Evolutionary conservation across 1,140 invertebrate species (phyloP), one percentile per base, ranked within the genome.

Genomic region (Ceratitis capitata): DNA sequence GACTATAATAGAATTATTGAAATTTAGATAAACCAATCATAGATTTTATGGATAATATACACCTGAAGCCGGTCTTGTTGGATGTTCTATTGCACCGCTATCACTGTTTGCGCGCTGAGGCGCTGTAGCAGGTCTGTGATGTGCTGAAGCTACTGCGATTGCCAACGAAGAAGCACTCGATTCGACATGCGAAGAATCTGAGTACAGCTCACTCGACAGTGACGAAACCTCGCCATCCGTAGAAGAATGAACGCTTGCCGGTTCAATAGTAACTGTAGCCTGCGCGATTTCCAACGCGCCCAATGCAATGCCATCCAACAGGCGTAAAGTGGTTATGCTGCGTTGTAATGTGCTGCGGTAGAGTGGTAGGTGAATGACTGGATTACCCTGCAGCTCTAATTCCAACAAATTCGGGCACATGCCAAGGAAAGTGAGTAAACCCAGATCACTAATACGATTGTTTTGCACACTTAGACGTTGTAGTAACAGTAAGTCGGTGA

Each of bases 361-460:
- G 6, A 91, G 87, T 0, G 87, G 85, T 29, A 88, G 74, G 49
- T 88, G 87, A n/a, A 92, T 89, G 10, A 92, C 90, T 3, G 91
- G 91, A 88, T 93, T 93, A 3, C 91, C 92, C 56, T 88, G 89
- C 1, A 93, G 85, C 64, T 92, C 90, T 6, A 94, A 87, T 85
- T 92, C 89, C 61, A 88, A 86, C 42, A 94, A 87, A 82, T 91
- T 87, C 0, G 89, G 87, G 82, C 93, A 93, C 49, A 93, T 83
- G 0, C 88, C 90, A n/a, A 93, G 85, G 84, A 93, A 92, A 42
- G 89, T 90, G 35, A 93, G 87, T 42, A 91, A 86, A 2, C 88
- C 88, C 51, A 93, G 86, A 64, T 93, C 90, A 58, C 89, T 90
- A 32, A 93, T 91, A 19, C 89, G 89, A 88, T 93, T 93, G 83